These are phyloP conservation scores for Sebastes alutus DNA, from an alignment of 2,797 vertebrate genomes.

Conservation along the genomic window DNA sequence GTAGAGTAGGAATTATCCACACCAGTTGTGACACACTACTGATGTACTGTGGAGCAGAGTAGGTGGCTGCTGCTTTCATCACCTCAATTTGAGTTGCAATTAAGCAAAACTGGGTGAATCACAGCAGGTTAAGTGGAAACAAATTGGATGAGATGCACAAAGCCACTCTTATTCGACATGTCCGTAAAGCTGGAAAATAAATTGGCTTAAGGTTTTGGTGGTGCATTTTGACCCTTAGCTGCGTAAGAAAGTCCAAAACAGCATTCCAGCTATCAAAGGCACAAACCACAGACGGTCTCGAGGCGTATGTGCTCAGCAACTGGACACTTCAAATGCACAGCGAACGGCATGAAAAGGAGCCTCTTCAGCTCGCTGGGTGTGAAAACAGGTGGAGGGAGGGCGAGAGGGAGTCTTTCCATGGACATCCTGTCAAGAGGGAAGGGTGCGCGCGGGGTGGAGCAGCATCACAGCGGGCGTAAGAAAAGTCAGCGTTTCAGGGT, in stretches of 20 bases:
- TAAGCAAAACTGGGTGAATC: slow-evolving; percentile 12
- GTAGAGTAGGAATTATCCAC: slow-evolving; percentile 44
- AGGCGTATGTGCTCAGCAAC: slow-evolving; percentile 73
- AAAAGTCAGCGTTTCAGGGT: slow-evolving; percentile 77
- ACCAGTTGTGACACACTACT: slow-evolving; percentile 39
- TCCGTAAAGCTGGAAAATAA: slow-evolving; percentile 62
- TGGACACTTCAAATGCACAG: slow-evolving; percentile 74
- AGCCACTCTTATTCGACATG: slow-evolving; percentile 48
- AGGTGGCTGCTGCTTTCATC: slow-evolving; percentile 13
- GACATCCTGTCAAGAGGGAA: slow-evolving; percentile 72
- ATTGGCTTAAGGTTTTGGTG: slow-evolving; percentile 20
- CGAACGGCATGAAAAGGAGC: slow-evolving; percentile 66
- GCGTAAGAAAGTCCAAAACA: slow-evolving; percentile 62
- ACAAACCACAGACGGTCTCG: slow-evolving; percentile 68
- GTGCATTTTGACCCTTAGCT: slow-evolving; percentile 52
- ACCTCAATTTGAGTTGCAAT: slow-evolving; percentile 3
- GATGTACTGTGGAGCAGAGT: not conserved
- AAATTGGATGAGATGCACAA: slow-evolving; percentile 37
- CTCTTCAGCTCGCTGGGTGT: slow-evolving; percentile 68
- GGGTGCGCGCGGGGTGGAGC: slow-evolving; percentile 37
- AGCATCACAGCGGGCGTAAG: slow-evolving; percentile 39
- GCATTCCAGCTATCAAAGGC: slow-evolving; percentile 78
- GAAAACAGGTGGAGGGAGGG: slow-evolving; percentile 59
- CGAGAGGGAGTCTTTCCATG: slow-evolving; percentile 46
- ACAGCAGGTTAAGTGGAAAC: slow-evolving; percentile 29